Conservation (phyloP, 2,888 invertebrate species). For the Deilephila porcellus region DNA sequence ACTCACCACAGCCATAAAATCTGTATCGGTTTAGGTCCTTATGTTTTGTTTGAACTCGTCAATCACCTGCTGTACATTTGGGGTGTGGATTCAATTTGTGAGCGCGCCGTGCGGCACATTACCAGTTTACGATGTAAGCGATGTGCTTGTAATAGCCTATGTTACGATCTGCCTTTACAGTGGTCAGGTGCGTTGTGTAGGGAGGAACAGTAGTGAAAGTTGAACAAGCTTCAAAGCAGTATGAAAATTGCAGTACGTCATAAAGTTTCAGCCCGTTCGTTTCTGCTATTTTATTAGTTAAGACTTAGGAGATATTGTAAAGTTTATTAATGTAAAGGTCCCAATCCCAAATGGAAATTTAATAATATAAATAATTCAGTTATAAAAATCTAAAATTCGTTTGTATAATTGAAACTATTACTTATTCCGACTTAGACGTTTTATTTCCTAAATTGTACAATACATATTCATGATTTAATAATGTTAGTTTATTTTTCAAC, state of each 20-base stretch:
- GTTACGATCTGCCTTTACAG: conserved; percentile 25
- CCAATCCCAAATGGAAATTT: too few species aligned
- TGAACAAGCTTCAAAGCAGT: not conserved
- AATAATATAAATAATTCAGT: too few species aligned
- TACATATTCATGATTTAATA: not conserved
- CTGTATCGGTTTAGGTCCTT: not conserved
- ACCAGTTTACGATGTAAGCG: conserved; percentile 30
- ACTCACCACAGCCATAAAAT: not conserved
- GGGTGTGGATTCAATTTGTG: conserved; percentile 31
- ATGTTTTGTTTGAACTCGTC: not conserved
- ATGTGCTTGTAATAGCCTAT: conserved; percentile 24
- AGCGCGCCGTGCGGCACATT: conserved; percentile 13
- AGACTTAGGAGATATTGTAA: too few species aligned
- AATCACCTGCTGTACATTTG: not conserved
- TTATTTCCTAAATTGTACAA: too few species aligned
- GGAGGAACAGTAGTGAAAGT: conserved; percentile 7
- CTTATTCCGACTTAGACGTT: too few species aligned
- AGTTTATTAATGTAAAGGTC: too few species aligned
- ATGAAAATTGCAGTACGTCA: too few species aligned
- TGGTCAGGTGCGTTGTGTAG: not conserved
- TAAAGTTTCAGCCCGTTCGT: too few species aligned
- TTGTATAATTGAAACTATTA: too few species aligned
- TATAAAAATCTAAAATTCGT: too few species aligned
- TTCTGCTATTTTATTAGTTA: too few species aligned
- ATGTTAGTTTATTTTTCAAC: not conserved